Conservation (phyloP, 2,797 vertebrate species). For the Lophius americanus region DNA sequence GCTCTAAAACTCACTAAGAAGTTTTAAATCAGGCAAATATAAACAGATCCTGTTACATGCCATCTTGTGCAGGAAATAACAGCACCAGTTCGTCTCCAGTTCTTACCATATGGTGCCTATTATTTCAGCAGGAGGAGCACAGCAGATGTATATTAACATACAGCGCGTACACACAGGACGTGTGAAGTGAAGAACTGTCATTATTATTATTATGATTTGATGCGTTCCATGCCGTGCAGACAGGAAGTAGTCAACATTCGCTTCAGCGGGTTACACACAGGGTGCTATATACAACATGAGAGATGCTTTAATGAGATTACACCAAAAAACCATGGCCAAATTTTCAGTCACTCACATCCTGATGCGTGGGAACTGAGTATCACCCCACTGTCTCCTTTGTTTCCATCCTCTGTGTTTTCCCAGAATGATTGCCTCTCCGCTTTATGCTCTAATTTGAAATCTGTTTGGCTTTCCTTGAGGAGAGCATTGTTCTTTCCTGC, state of each 20-base stretch:
- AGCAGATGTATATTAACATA: conserved; percentile 61
- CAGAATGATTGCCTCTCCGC: conserved; percentile 78
- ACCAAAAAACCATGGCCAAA: conserved; percentile 53
- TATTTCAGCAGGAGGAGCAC: conserved; percentile 42
- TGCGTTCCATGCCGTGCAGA: conserved; percentile 31
- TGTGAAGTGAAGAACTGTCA: conserved; percentile 59
- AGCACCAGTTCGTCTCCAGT: conserved; percentile 27
- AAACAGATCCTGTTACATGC: conserved; percentile 20
- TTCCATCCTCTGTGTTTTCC: conserved; percentile 70
- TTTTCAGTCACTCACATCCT: conserved; percentile 61
- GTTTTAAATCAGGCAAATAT: conserved; percentile 62
- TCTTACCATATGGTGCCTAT: conserved; percentile 44
- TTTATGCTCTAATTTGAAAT: conserved; percentile 85
- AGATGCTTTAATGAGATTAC: conserved; percentile 38
- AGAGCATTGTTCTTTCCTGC: conserved; percentile 82
- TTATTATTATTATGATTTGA: conserved; percentile 52
- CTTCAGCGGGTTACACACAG: conserved; percentile 12
- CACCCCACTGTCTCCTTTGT: conserved; percentile 66
- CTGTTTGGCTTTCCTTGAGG: conserved; percentile 82
- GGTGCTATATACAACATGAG: conserved; percentile 37
- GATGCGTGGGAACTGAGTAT: conserved; percentile 55
- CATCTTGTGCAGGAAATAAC: conserved; percentile 9
- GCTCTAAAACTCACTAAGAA: conserved; percentile 26
- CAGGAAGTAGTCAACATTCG: conserved; percentile 36
- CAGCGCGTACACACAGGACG: conserved; percentile 27